Base-by-base conservation (phyloP, 1,140 invertebrate genomes). In the Papilio glaucus region DNA sequence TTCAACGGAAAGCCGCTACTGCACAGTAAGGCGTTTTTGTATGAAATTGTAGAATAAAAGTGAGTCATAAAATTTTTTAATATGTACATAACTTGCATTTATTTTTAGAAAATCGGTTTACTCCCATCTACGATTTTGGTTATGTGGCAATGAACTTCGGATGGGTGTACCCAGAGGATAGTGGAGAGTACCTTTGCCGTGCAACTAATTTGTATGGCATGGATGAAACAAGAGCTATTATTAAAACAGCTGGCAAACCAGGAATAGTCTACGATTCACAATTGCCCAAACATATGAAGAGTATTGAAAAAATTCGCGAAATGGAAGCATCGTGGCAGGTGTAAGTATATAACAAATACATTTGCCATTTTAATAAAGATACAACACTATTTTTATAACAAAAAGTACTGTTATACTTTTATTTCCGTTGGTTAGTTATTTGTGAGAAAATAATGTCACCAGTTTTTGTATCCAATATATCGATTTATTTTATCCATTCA, bases 141-240 rank as follows among this genome's bases (percentile, higher is more conserved):
- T 99, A 98, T 87, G 98, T 99, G 33, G 97, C 98, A 12, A 97
- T 99, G 96, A 98, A 99, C 91, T 98, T 99, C 81, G 96, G 97
- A 61, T 99, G 98, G 97, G 97, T 98, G 4, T 98, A 98, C 88
- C 97, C 97, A 8, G 97, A 98, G 92, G 97, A 98, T 83, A 97
- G 96, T 82, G 97, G 97, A 1, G 98, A 98, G 93, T 97, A 97
- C 89, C 88, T 98, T 0, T 98, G 97, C 89, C 94, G 97, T 72
- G 97, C 97, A 41, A 98, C 97, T n/a, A 98, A 98, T 89, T 93
- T 97, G 53, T 98, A 98, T 82, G 98, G 98, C 53, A 96, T 95
- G 94, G 97, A 98, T 85, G 97, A 98, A 93, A 98, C 98, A 0
- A 94, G 95, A 84, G 97, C 97, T 15, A 85, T 96, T 8, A 97